Evolutionary conservation across 2,797 vertebrate genomes (phyloP), one percentile per base, ranked within the genome.

Genomic region (Spinus pinus): DNA sequence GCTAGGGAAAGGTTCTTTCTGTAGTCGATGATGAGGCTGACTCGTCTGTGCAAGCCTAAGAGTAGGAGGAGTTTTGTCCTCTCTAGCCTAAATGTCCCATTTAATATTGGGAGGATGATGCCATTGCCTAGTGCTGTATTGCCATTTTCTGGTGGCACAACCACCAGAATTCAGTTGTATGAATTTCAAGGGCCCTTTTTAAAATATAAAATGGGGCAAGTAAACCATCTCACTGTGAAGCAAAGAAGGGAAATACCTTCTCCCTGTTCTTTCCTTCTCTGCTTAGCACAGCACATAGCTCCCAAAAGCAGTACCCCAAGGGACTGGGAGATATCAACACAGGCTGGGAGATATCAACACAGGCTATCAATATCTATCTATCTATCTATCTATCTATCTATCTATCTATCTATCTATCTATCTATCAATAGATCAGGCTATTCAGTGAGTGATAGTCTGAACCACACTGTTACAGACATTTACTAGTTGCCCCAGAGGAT

Each of bases 61-160:
- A 81, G 20, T 16, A 60, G 23, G 41, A 57, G 22, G 31, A 58
- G 2, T 47, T 24, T 17, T 82, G 31, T 74, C 27, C 21, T 51
- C 22, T 90, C 30, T 28, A 61, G 18, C 20, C 60, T 50, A 12
- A 65, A 27, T 0, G 0, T 65, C 47, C 17, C n/a, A 3, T 18
- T 61, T 46, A 62, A 11, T 47, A 42, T 22, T 37, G 7, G 4
- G 7, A 80, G 16, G 5, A 3, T 65, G 21, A 79, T 75, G 30
- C 30, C 19, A 30, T n/a, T 86, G 30, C 12, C 18, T 66, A 44
- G 25, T 28, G 49, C 42, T 86, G 33, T 14, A 13, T 78, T 74
- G 17, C 19, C 17, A 17, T 46, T 78, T 81, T n/a, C 25, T 64
- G 24, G 6, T 46, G 44, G 31, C 54, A 75, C 47, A 78, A 20